A percentile compares a stretch with the other conserved stretches of the same genome.
Conservation (phyloP, 2,113 vertebrate genomes). For the Myrmecophaga tridactyla region DNA sequence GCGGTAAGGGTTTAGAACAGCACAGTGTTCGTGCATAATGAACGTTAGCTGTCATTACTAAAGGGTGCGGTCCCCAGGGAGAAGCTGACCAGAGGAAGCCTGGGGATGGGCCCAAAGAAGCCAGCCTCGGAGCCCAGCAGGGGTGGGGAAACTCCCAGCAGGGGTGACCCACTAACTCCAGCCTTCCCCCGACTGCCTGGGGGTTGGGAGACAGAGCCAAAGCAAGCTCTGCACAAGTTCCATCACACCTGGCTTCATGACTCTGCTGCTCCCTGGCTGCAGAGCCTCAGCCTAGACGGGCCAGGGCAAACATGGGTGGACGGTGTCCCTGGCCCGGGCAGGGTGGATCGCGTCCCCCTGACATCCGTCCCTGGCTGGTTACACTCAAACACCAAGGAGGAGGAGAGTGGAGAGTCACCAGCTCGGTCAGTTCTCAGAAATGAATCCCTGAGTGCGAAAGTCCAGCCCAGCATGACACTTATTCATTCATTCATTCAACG, state of each 20-base stretch:
- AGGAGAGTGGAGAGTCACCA: background rate
- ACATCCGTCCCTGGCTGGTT: background rate
- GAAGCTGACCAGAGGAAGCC: background rate
- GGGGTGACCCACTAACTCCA: background rate
- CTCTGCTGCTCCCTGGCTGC: background rate
- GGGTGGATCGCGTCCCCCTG: background rate
- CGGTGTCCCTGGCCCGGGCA: background rate
- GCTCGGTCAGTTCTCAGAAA: background rate
- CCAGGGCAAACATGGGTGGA: accelerated
- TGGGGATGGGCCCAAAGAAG: background rate
- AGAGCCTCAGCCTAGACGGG: background rate
- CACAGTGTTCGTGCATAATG: background rate
- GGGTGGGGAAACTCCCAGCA: too few species aligned
- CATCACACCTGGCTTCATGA: background rate
- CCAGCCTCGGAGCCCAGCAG: background rate
- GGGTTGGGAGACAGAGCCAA: background rate
- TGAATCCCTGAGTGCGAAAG: background rate
- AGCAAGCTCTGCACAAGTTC: background rate
- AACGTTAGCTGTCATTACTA: background rate
- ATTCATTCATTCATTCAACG: background rate
- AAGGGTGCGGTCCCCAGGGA: background rate
- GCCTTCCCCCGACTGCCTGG: background rate
- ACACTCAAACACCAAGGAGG: background rate
- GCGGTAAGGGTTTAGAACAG: background rate
- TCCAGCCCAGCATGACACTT: background rate